A percentile compares a stretch with the other conserved stretches of the same genome.
These are phyloP conservation scores for Scaptomyza polygonia DNA, from an alignment of 2,888 invertebrate genomes.

Conservation along the genomic window DNA sequence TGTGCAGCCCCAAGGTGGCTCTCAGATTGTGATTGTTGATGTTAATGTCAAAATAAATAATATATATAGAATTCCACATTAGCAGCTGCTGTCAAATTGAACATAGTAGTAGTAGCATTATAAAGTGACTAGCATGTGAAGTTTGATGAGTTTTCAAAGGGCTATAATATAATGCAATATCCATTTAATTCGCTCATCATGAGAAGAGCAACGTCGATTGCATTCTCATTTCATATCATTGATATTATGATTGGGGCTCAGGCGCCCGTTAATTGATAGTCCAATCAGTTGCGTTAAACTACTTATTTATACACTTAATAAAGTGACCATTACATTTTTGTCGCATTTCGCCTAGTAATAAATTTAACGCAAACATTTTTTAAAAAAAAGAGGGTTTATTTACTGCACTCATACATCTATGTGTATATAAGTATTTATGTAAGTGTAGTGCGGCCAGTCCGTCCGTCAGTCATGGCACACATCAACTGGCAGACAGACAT, in stretches of 20 bases:
- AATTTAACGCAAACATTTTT: slow-evolving; percentile 3
- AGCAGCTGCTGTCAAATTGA: slow-evolving; percentile 37
- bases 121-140: neutral
- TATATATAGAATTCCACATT: slow-evolving; percentile 66
- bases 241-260: slow-evolving; percentile 58
- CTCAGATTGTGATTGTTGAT: slow-evolving; percentile 65
- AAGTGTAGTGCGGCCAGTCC: no score
- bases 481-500: slow-evolving; percentile 6
- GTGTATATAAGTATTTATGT: no score
- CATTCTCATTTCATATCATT: slow-evolving; percentile 24
- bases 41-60: slow-evolving; percentile 79
- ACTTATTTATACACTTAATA: slow-evolving; percentile 27
- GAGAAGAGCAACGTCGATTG: slow-evolving; percentile 33
- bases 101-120: slow-evolving; percentile 11
- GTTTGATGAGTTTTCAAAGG: slow-evolving; percentile 45
- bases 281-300: slow-evolving; percentile 54
- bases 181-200: slow-evolving; percentile 62
- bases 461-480: slow-evolving; percentile 17
- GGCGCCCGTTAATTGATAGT: slow-evolving; percentile 62
- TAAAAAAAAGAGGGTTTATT: slow-evolving; percentile 40
- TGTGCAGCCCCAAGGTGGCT: slow-evolving; percentile 29
- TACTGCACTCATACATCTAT: slow-evolving; percentile 27
- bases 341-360: slow-evolving; percentile 9
- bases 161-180: slow-evolving; percentile 66
- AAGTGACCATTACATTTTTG: slow-evolving; percentile 35